These are phyloP conservation scores for Scolopax bukidnonensis DNA, from an alignment of 2,797 vertebrate species.

Conservation along the genomic window DNA sequence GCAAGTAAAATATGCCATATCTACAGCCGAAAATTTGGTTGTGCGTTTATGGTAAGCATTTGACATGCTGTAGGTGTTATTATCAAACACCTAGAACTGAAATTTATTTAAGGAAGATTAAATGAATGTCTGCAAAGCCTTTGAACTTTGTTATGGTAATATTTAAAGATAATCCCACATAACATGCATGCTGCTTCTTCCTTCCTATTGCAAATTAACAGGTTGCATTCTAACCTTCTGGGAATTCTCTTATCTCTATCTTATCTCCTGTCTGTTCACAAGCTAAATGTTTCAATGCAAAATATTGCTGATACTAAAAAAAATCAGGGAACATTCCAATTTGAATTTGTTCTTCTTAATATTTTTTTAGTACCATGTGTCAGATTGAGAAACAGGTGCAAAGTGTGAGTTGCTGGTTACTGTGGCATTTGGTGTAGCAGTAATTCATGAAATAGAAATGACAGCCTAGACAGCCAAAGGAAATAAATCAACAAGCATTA, in stretches of 20 bases:
- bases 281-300: constrained; percentile 15
- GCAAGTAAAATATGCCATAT: background rate
- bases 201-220: background rate
- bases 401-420: background rate
- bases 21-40: background rate
- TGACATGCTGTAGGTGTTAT: background rate
- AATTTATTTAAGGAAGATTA: background rate
- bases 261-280: background rate
- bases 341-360: background rate
- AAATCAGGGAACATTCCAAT: background rate
- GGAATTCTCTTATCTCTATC: background rate
- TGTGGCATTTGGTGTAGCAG: background rate
- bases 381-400: background rate
- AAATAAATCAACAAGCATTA: background rate
- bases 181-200: background rate
- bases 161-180: background rate
- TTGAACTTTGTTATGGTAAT: background rate
- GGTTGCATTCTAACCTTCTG: background rate
- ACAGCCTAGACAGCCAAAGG: background rate
- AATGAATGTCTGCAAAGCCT: background rate
- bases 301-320: background rate
- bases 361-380: background rate
- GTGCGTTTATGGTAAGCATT: background rate
- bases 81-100: background rate
- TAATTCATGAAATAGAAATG: background rate